Evolutionary conservation across 2,113 vertebrate genomes (phyloP), one percentile per base, ranked within the genome.

Genomic region (Nansenia antarctica): DNA sequence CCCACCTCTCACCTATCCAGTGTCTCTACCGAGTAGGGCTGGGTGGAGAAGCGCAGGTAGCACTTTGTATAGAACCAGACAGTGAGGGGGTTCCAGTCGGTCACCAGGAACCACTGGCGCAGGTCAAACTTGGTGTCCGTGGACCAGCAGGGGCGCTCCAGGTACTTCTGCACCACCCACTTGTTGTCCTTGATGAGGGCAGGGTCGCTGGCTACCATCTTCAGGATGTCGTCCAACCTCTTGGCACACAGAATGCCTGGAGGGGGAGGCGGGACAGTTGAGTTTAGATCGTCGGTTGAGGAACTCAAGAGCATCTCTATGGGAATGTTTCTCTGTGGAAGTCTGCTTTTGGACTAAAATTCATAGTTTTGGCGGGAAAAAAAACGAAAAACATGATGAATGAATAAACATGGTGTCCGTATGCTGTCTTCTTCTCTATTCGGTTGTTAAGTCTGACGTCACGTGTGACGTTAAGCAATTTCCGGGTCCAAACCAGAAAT

Each of bases 111-210:
- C 97, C 97, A 99, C 70, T 99, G 97, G 3, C 96, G 93, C 62
- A 99, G 70, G 73, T 99, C 97, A 3, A 97, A 96, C 77, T 98
- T 98, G 83, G 96, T 98, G 78, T n/a, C 86, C 88, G 0, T 95
- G 94, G 79, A 98, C 83, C 68, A 96, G 91, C 57, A 99, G 87
- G 1, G 96, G 12, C 91, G 88, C 82, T 99, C 97, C 2, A 98
- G 82, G 27, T 98, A 99, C 83, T 99, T 99, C 89, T 99, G 96
- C 34, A 96, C 95, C 72, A 99, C 94, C 96, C 96, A 98, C 70
- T 95, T 92, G 42, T 91, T 91, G 0, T 89, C 91, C 58, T 82
- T 93, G 3, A 72, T 65, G 0, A 83, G 14, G 67, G 77, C 18
- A 0, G 77, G 52, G 11, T 85, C 52, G 14, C 82, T 32, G 11